Conservation (phyloP, 2,797 vertebrate genomes). For the Phyllotis vaccarum region DNA sequence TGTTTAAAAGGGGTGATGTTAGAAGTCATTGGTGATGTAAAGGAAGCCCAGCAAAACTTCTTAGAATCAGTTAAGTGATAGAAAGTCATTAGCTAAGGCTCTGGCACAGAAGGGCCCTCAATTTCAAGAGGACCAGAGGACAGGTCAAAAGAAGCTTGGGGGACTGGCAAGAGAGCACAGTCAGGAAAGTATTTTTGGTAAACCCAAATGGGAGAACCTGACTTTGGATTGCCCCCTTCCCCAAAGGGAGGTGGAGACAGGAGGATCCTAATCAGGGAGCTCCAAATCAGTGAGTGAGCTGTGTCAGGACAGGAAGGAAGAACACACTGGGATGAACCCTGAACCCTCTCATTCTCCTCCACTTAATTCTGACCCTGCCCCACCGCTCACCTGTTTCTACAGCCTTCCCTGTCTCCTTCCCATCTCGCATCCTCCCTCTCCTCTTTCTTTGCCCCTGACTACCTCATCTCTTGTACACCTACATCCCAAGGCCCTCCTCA, state of each 20-base stretch:
- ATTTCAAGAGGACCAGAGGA: neutral
- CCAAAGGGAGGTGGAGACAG: neutral
- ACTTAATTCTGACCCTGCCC: neutral
- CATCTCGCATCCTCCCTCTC: neutral
- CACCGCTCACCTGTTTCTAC: neutral
- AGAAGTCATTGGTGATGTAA: neutral
- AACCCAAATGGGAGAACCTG: neutral
- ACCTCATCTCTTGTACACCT: neutral
- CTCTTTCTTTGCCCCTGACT: neutral
- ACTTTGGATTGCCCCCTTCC: neutral
- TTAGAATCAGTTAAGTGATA: neutral
- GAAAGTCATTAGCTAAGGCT: neutral
- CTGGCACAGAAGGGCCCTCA: no score
- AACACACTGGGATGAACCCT: no score
- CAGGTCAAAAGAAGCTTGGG: neutral
- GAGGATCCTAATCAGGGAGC: neutral
- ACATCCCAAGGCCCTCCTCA: neutral
- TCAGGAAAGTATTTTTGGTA: no score
- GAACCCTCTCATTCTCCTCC: neutral
- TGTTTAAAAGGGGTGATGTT: neutral
- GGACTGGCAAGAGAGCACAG: neutral
- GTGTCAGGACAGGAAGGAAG: neutral
- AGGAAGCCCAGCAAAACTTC: neutral
- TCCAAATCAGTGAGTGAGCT: neutral
- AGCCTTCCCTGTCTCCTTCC: neutral